Evolutionary conservation across 2,888 invertebrate species (phyloP).

Genomic region (Xestobium rufovillosum): DNA sequence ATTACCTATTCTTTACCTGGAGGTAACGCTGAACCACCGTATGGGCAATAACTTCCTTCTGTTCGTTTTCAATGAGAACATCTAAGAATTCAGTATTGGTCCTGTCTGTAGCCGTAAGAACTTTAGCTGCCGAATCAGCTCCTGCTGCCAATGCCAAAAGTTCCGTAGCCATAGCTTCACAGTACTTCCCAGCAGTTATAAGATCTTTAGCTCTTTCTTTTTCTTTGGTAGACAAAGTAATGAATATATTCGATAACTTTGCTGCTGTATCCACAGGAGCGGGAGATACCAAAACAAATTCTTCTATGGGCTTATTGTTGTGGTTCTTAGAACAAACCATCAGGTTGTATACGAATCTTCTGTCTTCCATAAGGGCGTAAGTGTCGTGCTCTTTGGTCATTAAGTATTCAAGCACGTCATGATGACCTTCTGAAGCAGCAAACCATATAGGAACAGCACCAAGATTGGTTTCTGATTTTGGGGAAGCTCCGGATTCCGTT

Average conservation of each 20-base stretch:
- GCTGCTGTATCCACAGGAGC: slow-evolving; percentile 98
- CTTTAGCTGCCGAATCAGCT: slow-evolving; percentile 87
- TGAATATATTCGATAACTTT: slow-evolving; percentile 88
- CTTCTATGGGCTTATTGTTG: slow-evolving; percentile 93
- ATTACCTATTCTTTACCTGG: slow-evolving; percentile 64
- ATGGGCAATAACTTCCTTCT: slow-evolving; percentile 95
- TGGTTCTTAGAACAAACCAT: slow-evolving; percentile 97
- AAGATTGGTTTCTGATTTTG: slow-evolving; percentile 89
- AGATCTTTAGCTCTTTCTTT: slow-evolving; percentile 97
- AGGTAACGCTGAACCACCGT: slow-evolving; percentile 96
- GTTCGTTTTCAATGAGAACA: slow-evolving; percentile 96
- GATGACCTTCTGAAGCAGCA: slow-evolving; percentile 95
- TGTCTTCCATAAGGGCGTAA: slow-evolving; percentile 94
- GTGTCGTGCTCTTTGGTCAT: slow-evolving; percentile 98
- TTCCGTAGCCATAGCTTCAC: slow-evolving; percentile 97
- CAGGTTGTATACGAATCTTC: slow-evolving; percentile 94
- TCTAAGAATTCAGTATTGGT: slow-evolving; percentile 92
- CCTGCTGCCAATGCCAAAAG: slow-evolving; percentile 88
- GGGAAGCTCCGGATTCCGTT: slow-evolving; percentile 93
- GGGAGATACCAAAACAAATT: slow-evolving; percentile 97
- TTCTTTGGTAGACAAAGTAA: slow-evolving; percentile 85
- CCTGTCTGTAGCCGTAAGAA: slow-evolving; percentile 91
- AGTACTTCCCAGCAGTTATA: slow-evolving; percentile 90
- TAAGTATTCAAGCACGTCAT: slow-evolving; percentile 90
- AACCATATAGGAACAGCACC: slow-evolving; percentile 98